Conservation (phyloP, 2,797 vertebrate genomes). For the Enteromius afrohamiltoni region DNA sequence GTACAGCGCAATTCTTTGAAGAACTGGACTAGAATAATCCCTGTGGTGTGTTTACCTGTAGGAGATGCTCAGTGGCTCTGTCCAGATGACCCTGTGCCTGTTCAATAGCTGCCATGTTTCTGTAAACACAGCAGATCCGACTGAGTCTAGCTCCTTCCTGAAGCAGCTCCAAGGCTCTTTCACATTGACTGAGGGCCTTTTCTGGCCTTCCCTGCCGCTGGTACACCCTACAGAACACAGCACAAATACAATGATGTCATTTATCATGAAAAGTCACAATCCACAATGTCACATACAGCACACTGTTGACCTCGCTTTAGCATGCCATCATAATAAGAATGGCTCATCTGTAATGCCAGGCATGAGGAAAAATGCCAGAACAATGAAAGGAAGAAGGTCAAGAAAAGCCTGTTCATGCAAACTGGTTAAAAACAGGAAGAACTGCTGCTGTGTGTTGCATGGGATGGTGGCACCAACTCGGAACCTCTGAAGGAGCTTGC, state of each 20-base stretch:
- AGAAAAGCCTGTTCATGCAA: not conserved
- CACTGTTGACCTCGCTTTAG: not conserved
- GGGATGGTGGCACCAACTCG: not conserved
- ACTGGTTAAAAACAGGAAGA: constrained; percentile 31
- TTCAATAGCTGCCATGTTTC: constrained; percentile 74
- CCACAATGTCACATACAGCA: constrained; percentile 24
- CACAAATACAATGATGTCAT: constrained; percentile 27
- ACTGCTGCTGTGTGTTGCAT: not conserved
- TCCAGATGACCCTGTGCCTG: constrained; percentile 68
- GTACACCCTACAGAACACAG: constrained; percentile 69
- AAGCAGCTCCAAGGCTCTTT: constrained; percentile 70
- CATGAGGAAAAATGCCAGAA: constrained; percentile 8
- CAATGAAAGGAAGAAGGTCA: constrained; percentile 16
- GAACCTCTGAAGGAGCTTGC: not conserved
- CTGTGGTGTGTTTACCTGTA: constrained; percentile 66
- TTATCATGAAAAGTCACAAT: constrained; percentile 23
- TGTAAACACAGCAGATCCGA: constrained; percentile 69
- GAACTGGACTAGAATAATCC: not conserved
- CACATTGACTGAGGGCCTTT: constrained; percentile 71
- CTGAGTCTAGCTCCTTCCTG: constrained; percentile 62
- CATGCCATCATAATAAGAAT: constrained; percentile 8
- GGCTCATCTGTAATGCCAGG: not conserved
- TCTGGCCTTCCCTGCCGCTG: constrained; percentile 69
- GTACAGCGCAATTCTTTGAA: not conserved
- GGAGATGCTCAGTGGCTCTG: constrained; percentile 67